These are phyloP conservation scores for Hybos culiciformis DNA, from an alignment of 2,888 invertebrate genomes.

Conservation along the genomic window DNA sequence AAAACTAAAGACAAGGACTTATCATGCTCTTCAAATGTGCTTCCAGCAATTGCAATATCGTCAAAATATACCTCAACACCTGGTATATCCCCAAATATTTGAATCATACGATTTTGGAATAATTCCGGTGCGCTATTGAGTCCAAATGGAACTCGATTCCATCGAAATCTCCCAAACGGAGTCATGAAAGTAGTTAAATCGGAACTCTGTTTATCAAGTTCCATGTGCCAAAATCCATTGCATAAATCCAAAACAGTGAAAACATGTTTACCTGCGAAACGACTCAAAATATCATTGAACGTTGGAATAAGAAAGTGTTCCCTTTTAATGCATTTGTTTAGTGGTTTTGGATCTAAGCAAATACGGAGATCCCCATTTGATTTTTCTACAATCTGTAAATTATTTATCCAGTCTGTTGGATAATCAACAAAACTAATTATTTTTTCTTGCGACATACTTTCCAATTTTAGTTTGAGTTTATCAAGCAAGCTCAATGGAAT, in stretches of 20 bases:
- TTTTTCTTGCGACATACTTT: constrained; percentile 3
- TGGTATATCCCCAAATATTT: constrained; percentile 23
- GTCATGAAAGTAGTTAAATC: constrained; percentile 14
- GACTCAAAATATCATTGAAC: constrained; percentile 12
- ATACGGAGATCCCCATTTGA: constrained; percentile 3
- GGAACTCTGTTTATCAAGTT: constrained; percentile 10
- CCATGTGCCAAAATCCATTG: constrained; percentile 12
- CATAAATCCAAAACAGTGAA: constrained; percentile 13
- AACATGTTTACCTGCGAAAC: constrained; percentile 4
- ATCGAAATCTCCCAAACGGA: constrained; percentile 17
- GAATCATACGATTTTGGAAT: constrained; percentile 20
- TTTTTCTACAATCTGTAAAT: constrained; percentile 8
- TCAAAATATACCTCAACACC: constrained; percentile 24
- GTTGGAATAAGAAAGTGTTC: constrained; percentile 15
- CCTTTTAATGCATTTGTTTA: constrained; percentile 9
- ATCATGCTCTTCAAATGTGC: constrained; percentile 9
- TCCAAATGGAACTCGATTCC: constrained; percentile 23
- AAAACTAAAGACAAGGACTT: constrained; percentile 9
- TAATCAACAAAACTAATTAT: constrained; percentile 10
- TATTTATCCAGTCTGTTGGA: constrained; percentile 11
- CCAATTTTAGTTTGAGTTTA: constrained; percentile 7
- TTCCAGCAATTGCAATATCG: constrained; percentile 19
- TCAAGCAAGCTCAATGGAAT: constrained; percentile 2
- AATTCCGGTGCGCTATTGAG: constrained; percentile 21
- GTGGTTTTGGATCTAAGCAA: constrained; percentile 10